Evolutionary conservation across 2,797 vertebrate genomes (phyloP).

Genomic region (Tokudaia tokunoshimensis): DNA sequence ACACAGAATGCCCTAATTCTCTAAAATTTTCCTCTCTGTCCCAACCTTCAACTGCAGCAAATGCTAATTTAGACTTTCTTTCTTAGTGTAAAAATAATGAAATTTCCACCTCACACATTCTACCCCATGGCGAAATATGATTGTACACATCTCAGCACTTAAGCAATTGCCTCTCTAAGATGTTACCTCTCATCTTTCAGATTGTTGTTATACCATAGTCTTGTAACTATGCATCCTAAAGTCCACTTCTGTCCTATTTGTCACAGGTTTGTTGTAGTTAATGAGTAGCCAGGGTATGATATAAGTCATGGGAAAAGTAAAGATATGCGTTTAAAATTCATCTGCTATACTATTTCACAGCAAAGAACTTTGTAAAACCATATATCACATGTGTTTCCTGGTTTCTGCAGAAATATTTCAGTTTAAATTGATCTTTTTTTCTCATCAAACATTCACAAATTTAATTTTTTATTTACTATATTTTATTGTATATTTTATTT

Average conservation of each 20-base stretch:
- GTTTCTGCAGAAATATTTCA: neutral
- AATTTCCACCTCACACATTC: neutral
- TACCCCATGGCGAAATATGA: neutral
- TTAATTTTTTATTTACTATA: neutral
- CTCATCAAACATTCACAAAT: neutral
- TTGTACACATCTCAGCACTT: neutral
- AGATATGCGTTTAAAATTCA: slow-evolving; percentile 46
- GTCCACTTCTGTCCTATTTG: neutral
- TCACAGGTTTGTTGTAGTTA: neutral
- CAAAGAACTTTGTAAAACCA: neutral
- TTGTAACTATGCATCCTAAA: neutral
- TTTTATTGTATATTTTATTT: neutral
- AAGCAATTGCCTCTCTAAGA: neutral
- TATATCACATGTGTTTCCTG: neutral
- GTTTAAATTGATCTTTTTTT: neutral
- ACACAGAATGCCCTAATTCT: neutral
- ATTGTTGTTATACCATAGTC: neutral
- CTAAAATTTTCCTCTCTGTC: neutral
- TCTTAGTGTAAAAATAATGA: neutral
- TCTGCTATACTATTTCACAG: neutral
- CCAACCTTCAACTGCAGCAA: neutral
- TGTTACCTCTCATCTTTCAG: neutral
- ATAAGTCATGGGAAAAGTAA: neutral
- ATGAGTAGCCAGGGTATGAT: neutral
- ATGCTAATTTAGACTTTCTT: neutral